Evolutionary conservation across 2,888 invertebrate genomes (phyloP), one percentile per base, ranked within the genome.

Genomic region (Cephus sareptanus): DNA sequence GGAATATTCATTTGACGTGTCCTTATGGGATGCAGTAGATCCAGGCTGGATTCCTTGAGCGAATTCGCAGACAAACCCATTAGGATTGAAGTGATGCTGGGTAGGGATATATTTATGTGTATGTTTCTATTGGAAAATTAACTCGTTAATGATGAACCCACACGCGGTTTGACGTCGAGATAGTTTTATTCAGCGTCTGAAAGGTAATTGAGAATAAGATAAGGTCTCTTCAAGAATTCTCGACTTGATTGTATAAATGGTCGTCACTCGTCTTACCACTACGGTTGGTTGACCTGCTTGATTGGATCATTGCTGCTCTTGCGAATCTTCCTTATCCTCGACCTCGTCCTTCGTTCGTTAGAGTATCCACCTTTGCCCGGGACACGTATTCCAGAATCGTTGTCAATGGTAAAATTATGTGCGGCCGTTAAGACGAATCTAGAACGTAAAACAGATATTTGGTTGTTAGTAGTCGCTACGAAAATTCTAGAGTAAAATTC

Each of bases 21-120:
- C 56, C 56, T 56, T 84, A 90, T 90, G 90, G 90, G 89, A 90
- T 90, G 89, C 83, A 86, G 87, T 83, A 87, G 86, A 81, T 89
- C 89, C 79, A 85, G 84, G 76, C 76, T 80, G 79, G 77, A 80
- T 75, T 34, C 31, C 71, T 69, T 79, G 74, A 75, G 71, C 69
- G 76, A 80, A 76, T 79, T 75, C 80, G 85, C 86, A 79, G 82
- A 83, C 77, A 79, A 84, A 73, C 87, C 87, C 34, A 83, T 89
- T 74, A 83, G 81, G 80, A 81, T 88, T 77, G 87, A 88, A 85
- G 81, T 87, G 75, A 88, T 87, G 87, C 85, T 88, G 75, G 89
- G 90, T 90, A 88, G 75, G 87, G 69, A 34, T 69, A 68, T 56
- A 1, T 40, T 15, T 40, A 9, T 9, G 23, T 56, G 23, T 56